phyloP scores from a whole-genome alignment of 2,113 vertebrate genomes.

The Illadopsis cleaveri region DNA sequence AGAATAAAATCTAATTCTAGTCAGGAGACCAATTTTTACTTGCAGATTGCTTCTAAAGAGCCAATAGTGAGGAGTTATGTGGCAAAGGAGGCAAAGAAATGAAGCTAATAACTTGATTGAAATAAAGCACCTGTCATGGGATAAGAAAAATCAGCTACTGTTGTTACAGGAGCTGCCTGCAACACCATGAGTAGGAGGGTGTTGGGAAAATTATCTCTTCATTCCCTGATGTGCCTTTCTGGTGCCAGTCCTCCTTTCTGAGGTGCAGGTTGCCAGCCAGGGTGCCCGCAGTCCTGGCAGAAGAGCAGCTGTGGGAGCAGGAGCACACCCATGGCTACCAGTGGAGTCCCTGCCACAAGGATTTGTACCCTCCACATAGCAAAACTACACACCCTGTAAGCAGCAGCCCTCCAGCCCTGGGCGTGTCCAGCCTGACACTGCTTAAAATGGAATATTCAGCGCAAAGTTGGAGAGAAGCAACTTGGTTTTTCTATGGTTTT shows the following conservation, averaged over 20 bases:
- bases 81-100: constrained; percentile 6
- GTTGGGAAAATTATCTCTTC: background rate
- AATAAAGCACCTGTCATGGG: constrained; percentile 6
- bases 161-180: background rate
- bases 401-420: background rate
- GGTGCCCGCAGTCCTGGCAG: background rate
- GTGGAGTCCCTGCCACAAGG: background rate
- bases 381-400: background rate
- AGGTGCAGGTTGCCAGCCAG: background rate
- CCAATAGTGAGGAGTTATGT: background rate
- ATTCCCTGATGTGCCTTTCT: background rate
- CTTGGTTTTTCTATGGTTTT: background rate
- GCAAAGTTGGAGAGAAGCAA: rapidly evolving
- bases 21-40: constrained; percentile 24
- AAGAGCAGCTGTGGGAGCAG: background rate
- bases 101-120: constrained; percentile 30
- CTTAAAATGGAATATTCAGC: background rate
- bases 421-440: background rate
- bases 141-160: background rate
- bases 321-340: background rate
- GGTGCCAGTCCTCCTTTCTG: background rate
- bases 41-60: constrained; percentile 18
- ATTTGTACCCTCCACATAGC: background rate
- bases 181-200: background rate
- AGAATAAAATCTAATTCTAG: constrained; percentile 16